Conservation (phyloP, 2,888 invertebrate species). For the Diabrotica balteata region DNA sequence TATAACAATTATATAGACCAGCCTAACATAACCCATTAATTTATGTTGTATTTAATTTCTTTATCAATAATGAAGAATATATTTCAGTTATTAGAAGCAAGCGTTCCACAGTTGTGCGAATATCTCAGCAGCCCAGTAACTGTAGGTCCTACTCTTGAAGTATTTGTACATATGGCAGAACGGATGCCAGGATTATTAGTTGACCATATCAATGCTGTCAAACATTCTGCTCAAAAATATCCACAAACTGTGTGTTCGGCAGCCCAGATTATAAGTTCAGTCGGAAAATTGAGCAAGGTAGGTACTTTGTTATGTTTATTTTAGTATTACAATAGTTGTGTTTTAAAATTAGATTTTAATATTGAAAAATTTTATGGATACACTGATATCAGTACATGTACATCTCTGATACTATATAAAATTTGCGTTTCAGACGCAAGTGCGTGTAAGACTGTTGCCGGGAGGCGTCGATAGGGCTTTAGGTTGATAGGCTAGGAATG, state of each 20-base stretch:
- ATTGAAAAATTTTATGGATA: too few relatives aligned
- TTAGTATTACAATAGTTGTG: too few relatives aligned
- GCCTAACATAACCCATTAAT: too few relatives aligned
- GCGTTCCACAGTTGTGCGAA: constrained; percentile 81
- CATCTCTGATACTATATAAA: too few relatives aligned
- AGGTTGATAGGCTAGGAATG: too few relatives aligned
- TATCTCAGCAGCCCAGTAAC: constrained; percentile 72
- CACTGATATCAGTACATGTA: neutral
- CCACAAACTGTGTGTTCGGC: constrained; percentile 72
- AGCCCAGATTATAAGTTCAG: constrained; percentile 74
- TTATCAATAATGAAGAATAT: neutral
- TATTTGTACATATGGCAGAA: constrained; percentile 78
- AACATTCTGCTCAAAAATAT: constrained; percentile 71
- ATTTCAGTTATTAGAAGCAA: constrained; percentile 75
- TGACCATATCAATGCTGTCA: constrained; percentile 74
- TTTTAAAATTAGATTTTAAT: too few relatives aligned
- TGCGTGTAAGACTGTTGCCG: too few relatives aligned
- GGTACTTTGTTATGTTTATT: too few relatives aligned
- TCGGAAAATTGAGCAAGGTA: constrained; percentile 76
- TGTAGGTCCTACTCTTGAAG: constrained; percentile 71
- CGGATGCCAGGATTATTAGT: constrained; percentile 73
- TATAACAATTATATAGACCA: too few relatives aligned
- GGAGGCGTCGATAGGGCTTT: too few relatives aligned
- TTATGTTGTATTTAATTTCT: too few relatives aligned
- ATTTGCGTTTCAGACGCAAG: too few relatives aligned